A percentile compares a stretch with the other conserved stretches of the same genome.
phyloP scores from a whole-genome alignment of 2,113 vertebrate genomes.

The Trichomycterus rosablanca region DNA sequence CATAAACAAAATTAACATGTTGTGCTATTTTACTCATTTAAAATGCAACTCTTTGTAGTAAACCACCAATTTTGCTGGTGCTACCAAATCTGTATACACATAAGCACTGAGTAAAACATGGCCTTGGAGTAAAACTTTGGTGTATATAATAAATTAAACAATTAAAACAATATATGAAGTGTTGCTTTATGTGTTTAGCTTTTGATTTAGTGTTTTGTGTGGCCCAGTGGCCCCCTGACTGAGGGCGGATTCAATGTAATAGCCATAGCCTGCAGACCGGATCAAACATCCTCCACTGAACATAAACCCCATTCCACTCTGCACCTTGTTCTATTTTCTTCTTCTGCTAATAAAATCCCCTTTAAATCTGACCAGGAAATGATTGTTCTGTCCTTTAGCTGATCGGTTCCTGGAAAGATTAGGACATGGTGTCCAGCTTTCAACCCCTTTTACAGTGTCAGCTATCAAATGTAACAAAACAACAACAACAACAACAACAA shows the following conservation, averaged over 20 bases:
- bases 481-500: too few species aligned
- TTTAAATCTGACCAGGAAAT: conserved; percentile 43
- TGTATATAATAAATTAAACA: not conserved
- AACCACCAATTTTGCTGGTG: too few species aligned
- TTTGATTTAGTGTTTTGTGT: not conserved
- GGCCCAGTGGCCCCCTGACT: conserved; percentile 23
- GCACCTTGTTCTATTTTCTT: conserved; percentile 43
- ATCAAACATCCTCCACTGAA: conserved; percentile 37
- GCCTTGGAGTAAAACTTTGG: too few species aligned
- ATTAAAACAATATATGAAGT: not conserved
- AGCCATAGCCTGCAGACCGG: conserved; percentile 26
- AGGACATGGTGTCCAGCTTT: conserved; percentile 20
- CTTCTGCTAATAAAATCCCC: conserved; percentile 42
- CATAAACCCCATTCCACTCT: conserved; percentile 44
- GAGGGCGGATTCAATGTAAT: conserved; percentile 36
- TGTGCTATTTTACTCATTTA: too few species aligned
- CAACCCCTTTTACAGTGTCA: conserved; percentile 15
- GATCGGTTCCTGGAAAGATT: conserved; percentile 31
- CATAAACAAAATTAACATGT: too few species aligned
- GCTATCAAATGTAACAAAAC: conserved; percentile 15
- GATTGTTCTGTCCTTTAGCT: conserved; percentile 37
- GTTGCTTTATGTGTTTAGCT: not conserved
- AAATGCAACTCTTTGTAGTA: too few species aligned
- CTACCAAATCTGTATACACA: too few species aligned
- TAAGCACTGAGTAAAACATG: too few species aligned